phyloP scores from a whole-genome alignment of 2,888 invertebrate species.

The Bombylius discolor region DNA sequence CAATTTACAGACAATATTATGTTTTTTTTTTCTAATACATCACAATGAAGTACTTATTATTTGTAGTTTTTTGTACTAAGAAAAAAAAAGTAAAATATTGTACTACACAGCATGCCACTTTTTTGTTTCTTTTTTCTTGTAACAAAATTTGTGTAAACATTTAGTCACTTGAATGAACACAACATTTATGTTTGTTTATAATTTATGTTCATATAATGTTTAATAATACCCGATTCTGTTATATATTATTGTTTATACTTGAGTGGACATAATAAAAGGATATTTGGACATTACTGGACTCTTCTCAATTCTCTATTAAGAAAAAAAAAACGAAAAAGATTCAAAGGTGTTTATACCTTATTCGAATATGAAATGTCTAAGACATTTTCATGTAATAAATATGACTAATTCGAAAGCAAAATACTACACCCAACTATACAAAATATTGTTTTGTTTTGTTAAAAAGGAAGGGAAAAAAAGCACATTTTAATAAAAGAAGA shows the following conservation, averaged over 20 bases:
- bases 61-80: too few relatives aligned
- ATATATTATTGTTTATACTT: slow-evolving; percentile 2
- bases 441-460: too few relatives aligned
- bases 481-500: too few relatives aligned
- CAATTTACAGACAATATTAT: too few relatives aligned
- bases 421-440: slow-evolving; percentile 1
- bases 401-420: slow-evolving; percentile 10
- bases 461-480: too few relatives aligned
- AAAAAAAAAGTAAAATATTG: too few relatives aligned
- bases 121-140: too few relatives aligned
- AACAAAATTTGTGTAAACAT: slow-evolving; percentile 11
- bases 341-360: slow-evolving; percentile 11
- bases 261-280: slow-evolving; percentile 10
- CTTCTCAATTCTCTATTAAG: neutral
- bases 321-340: neutral
- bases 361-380: slow-evolving; percentile 1
- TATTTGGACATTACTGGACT: neutral
- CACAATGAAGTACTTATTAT: too few relatives aligned
- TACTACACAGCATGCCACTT: too few relatives aligned
- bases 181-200: slow-evolving; percentile 10
- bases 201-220: slow-evolving; percentile 7
- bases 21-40: too few relatives aligned
- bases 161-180: slow-evolving; percentile 13
- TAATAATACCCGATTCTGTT: too few relatives aligned
- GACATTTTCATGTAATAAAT: slow-evolving; percentile 4